phyloP scores from a whole-genome alignment of 1,140 invertebrate species.

The Trachymyrmex cornetzi region DNA sequence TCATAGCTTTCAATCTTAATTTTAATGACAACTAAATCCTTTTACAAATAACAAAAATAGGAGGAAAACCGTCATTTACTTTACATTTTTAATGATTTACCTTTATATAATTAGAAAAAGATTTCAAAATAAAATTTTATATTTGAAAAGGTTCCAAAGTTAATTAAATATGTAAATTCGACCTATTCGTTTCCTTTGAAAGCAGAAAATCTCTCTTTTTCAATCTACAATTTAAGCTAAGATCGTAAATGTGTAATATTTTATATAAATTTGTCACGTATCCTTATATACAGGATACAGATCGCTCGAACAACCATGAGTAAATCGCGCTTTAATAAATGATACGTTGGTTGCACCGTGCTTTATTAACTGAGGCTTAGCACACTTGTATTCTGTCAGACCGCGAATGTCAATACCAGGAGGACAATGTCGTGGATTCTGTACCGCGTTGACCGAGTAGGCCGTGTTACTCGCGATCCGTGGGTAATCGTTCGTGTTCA shows the following conservation, averaged over 20 bases:
- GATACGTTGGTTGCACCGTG: not conserved
- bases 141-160: not conserved
- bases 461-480: conserved; percentile 54
- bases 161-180: not conserved
- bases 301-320: not conserved
- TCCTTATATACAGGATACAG: not conserved
- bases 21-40: not conserved
- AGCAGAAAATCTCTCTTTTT: not conserved
- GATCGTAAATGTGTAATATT: not conserved
- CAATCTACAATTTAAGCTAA: not conserved
- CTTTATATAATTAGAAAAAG: not conserved
- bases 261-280: not conserved
- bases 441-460: conserved; percentile 47
- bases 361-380: conserved; percentile 33
- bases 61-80: not conserved
- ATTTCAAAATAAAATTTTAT: not conserved
- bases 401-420: conserved; percentile 57
- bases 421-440: conserved; percentile 47
- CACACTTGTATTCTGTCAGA: conserved; percentile 45
- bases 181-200: not conserved
- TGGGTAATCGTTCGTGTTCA: conserved; percentile 73
- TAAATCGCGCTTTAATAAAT: conserved; percentile 12
- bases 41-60: not conserved
- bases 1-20: not conserved
- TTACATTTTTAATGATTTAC: not conserved